Evolutionary conservation across 2,888 invertebrate genomes (phyloP).

Genomic region (Drosophila barbarae): DNA sequence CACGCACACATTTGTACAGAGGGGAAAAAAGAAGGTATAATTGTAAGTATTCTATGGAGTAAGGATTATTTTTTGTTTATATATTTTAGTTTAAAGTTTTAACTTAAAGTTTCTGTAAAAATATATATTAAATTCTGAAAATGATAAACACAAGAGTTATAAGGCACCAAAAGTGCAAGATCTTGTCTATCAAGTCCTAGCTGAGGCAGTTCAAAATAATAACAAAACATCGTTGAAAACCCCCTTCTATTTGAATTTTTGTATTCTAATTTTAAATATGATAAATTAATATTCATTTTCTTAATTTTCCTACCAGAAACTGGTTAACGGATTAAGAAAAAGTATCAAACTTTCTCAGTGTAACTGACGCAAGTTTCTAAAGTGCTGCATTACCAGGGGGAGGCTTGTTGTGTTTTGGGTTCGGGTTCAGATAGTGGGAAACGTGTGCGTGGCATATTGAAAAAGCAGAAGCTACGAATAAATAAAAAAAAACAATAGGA

Average conservation of each 20-base stretch:
- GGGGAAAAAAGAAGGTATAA: not conserved
- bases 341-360: conserved; percentile 16
- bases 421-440: conserved; percentile 13
- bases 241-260: not conserved
- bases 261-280: not conserved
- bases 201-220: no score
- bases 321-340: not conserved
- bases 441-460: conserved; percentile 65
- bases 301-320: not conserved
- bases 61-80: not conserved
- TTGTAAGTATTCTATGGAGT: not conserved
- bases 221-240: no score
- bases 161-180: no score
- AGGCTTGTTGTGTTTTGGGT: conserved; percentile 6
- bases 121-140: not conserved
- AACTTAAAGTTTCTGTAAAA: not conserved
- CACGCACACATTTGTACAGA: conserved; percentile 13
- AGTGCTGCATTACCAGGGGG: conserved; percentile 44
- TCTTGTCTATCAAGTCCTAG: no score
- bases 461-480: conserved; percentile 41
- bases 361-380: conserved; percentile 65
- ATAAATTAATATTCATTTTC: not conserved
- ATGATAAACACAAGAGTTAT: no score
- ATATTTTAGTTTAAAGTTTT: not conserved
- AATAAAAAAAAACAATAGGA: conserved; percentile 27